Percentiles rank a stretch among this genome's conserved stretches.
Evolutionary conservation across 2,113 vertebrate species (phyloP).

Genomic region (Scolopax mira): DNA sequence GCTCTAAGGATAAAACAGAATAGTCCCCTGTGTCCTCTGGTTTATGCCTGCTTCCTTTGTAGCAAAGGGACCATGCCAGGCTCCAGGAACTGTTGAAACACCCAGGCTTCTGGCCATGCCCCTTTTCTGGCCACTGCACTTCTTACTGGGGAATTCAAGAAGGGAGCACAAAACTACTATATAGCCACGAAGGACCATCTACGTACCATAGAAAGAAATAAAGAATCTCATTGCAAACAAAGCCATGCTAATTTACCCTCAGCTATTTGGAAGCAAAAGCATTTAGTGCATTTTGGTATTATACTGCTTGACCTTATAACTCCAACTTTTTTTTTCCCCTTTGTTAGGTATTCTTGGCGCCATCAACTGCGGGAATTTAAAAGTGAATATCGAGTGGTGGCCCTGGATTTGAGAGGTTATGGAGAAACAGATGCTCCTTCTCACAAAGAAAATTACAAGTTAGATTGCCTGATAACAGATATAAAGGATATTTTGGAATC

Average conservation of each 20-base stretch:
- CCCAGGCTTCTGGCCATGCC: not conserved
- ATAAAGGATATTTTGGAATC: slow-evolving; percentile 97
- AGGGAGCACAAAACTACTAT: not conserved
- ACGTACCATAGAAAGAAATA: not conserved
- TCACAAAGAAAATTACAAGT: slow-evolving; percentile 85
- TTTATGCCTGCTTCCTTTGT: not conserved
- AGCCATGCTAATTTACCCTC: not conserved
- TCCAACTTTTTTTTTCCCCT: not conserved
- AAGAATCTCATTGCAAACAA: not conserved
- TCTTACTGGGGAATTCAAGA: not conserved
- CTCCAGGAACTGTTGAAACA: not conserved
- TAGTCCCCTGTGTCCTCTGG: not conserved
- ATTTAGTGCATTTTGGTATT: not conserved
- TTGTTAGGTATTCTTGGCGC: slow-evolving; percentile 94
- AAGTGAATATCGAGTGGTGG: slow-evolving; percentile 95
- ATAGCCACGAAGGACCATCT: not conserved
- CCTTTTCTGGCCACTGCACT: not conserved
- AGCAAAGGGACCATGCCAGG: not conserved
- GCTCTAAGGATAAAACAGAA: not conserved
- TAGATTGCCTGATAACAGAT: slow-evolving; percentile 91
- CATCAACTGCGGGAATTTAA: slow-evolving; percentile 97
- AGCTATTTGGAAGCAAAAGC: not conserved
- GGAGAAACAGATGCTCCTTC: slow-evolving; percentile 92
- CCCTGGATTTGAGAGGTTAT: slow-evolving; percentile 94
- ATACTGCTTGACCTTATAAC: slow-evolving; percentile 17